Base-by-base conservation (phyloP, 2,113 vertebrate species). In the Daphoenositta chrysoptera region DNA sequence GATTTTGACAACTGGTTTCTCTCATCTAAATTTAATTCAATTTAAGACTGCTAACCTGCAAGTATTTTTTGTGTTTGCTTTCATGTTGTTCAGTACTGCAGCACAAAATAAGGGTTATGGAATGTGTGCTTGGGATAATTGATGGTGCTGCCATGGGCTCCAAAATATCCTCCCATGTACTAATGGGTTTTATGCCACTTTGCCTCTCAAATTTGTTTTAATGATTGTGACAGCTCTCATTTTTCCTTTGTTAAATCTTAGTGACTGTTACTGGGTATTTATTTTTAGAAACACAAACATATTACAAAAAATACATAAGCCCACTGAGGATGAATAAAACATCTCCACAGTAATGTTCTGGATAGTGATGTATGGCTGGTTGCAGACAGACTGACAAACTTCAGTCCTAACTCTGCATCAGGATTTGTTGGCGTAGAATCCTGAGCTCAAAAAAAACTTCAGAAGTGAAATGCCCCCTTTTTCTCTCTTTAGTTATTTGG, bases 211-310 rank as follows among this genome's bases (percentile, higher is more conserved):
- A 73, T 89, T 96, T 83, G 26, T 92, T 97, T 95, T 95, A 97
- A 77, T 50, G 27, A 28, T 77, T 63, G 42, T 44, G 63, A 95
- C 94, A 97, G 54, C 75, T 93, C 86, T 95, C 69, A 78, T 91
- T 97, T 97, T 95, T 85, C 61, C 82, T 94, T 95, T 95, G 75
- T 96, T 95, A 94, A 37, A 83, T 90, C 50, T 94, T 75, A 82
- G 66, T 68, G 66, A 93, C 60, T 86, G 77, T 70, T 93, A 92
- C 63, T 91, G 57, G 83, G 47, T 92, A 93, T 94, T 95, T 92
- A 71, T 86, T 76, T 96, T 94, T 80, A 90, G 80, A 94, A 87
- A 53, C 57, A 73, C 50, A 88, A 95, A 87, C 10, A 60, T 61
- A 45, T 69, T 82, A 91, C 35, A 80, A 69, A 91, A 93, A 81